phyloP scores from a whole-genome alignment of 2,888 invertebrate genomes.

The Eristalis intricaria region DNA sequence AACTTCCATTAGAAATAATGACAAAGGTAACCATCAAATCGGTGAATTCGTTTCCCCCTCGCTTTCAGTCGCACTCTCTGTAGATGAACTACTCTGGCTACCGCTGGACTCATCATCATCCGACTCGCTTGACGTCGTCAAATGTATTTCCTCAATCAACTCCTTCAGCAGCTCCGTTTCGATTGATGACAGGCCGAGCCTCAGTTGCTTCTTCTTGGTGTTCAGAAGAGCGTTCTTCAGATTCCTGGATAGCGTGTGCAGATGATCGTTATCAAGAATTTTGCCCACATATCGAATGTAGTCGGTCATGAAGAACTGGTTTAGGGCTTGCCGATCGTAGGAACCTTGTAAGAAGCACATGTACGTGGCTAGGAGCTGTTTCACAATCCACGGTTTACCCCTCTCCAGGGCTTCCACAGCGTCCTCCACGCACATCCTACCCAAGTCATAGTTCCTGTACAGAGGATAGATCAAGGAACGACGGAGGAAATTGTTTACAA shows the following conservation, averaged over 20 bases:
- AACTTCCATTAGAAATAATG: neutral
- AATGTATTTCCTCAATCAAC: constrained; percentile 78
- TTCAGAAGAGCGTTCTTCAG: constrained; percentile 77
- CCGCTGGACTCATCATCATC: constrained; percentile 60
- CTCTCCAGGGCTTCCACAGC: constrained; percentile 77
- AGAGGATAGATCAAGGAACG: constrained; percentile 79
- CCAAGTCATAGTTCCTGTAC: constrained; percentile 79
- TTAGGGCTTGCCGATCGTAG: constrained; percentile 75
- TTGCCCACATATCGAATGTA: constrained; percentile 77
- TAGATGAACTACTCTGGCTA: neutral
- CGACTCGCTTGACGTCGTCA: constrained; percentile 68
- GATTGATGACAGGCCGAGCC: constrained; percentile 77
- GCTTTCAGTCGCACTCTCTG: constrained; percentile 36
- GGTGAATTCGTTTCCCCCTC: constrained; percentile 59
- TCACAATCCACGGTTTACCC: constrained; percentile 77
- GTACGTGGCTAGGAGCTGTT: constrained; percentile 77
- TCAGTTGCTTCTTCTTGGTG: constrained; percentile 77
- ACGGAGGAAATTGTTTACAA: constrained; percentile 78
- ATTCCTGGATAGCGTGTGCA: constrained; percentile 77
- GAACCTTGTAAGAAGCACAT: constrained; percentile 75
- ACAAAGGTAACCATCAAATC: neutral
- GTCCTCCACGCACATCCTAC: constrained; percentile 77
- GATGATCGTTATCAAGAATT: constrained; percentile 73
- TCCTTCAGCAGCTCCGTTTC: constrained; percentile 79
- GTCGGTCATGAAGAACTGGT: constrained; percentile 77